Conservation (phyloP, 2,797 vertebrate species). For the Carapus acus region DNA sequence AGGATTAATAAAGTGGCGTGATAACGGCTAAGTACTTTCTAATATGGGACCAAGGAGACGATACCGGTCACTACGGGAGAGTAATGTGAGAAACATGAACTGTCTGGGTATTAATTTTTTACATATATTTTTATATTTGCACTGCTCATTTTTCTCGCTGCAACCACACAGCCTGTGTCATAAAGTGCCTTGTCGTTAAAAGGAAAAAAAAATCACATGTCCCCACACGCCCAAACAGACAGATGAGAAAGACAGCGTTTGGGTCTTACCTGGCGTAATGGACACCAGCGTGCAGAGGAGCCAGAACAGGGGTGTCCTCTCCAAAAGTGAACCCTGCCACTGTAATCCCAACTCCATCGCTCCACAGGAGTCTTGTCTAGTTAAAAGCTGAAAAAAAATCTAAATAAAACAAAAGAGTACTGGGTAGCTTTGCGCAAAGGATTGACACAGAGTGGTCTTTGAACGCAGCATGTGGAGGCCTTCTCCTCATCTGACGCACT, state of each 20-base stretch:
- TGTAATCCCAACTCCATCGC: conserved; percentile 41
- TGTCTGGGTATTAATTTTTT: too few species aligned
- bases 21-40: too few species aligned
- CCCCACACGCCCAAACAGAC: conserved; percentile 24
- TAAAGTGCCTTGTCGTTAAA: neutral
- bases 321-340: conserved; percentile 5
- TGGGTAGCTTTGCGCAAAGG: neutral
- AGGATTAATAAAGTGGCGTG: too few species aligned
- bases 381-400: neutral
- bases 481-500: neutral
- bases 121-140: too few species aligned
- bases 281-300: conserved; percentile 37
- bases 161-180: too few species aligned
- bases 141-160: too few species aligned
- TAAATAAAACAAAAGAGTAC: neutral
- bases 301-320: conserved; percentile 20
- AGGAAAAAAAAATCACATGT: conserved; percentile 13
- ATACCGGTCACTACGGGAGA: too few species aligned
- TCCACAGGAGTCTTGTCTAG: neutral
- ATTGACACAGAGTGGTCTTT: neutral
- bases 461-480: neutral
- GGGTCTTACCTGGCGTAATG: conserved; percentile 57
- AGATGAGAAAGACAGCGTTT: too few species aligned
- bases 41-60: too few species aligned
- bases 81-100: too few species aligned